Evolutionary conservation across 2,797 vertebrate species (phyloP).

Genomic region (Hozukius guyotensis): DNA sequence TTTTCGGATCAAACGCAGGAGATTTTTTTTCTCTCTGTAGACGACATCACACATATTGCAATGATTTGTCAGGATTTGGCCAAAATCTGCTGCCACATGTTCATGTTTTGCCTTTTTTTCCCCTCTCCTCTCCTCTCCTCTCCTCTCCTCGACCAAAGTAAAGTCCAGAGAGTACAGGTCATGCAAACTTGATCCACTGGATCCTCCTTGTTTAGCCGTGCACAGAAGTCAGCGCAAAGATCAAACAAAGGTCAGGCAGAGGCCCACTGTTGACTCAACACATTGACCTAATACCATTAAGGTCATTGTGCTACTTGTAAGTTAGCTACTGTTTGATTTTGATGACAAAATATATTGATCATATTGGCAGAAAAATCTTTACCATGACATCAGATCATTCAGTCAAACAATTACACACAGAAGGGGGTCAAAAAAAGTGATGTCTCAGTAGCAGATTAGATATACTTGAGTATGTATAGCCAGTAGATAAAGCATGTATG

Average conservation of each 20-base stretch:
- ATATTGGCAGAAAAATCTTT: background rate
- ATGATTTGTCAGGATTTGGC: conserved; percentile 41
- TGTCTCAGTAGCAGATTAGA: background rate
- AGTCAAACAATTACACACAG: background rate
- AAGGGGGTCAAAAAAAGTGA: background rate
- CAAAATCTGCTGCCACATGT: conserved; percentile 20
- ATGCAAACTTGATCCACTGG: background rate
- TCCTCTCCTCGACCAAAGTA: background rate
- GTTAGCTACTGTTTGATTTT: background rate
- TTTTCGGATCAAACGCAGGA: background rate
- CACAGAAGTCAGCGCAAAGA: background rate
- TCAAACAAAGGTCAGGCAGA: conserved; percentile 6
- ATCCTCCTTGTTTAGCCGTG: background rate
- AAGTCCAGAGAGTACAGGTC: background rate
- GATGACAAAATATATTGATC: background rate
- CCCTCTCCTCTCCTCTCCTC: background rate
- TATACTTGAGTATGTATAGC: background rate
- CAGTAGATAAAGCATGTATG: background rate
- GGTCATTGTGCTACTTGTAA: background rate
- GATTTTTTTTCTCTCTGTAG: background rate
- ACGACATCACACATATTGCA: conserved; percentile 18
- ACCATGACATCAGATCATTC: background rate
- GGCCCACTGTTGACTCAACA: background rate
- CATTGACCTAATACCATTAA: background rate
- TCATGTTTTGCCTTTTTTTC: background rate